Evolutionary conservation across 2,888 invertebrate genomes (phyloP), one percentile per base, ranked within the genome.

Genomic region (Stegana nigrithorax): DNA sequence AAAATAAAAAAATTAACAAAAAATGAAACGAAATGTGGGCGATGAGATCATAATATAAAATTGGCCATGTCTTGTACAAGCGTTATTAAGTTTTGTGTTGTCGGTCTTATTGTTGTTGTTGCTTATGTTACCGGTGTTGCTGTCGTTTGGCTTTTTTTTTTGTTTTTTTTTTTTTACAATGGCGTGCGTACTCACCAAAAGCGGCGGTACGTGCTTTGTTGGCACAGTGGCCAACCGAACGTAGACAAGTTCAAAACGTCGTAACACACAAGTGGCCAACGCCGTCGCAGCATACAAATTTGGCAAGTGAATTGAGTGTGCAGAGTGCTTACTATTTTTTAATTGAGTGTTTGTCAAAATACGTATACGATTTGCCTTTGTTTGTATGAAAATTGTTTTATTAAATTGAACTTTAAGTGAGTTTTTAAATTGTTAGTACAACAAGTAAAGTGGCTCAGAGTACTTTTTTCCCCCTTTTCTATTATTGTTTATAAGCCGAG

Each of bases 21-120:
- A n/a, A n/a, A n/a, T n/a, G n/a, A n/a, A n/a, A n/a, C n/a, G n/a
- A n/a, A n/a, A 73, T 67, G 80, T 78, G 81, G 80, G 78, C 80
- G 80, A 81, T 81, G 80, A 80, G 75, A 75, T 80, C 79, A 80
- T 67, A 27, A 55, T 55, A 36, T 19, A 19, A 55, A 55, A 55
- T 32, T 55, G 53, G 53, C 36, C n/a, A 39, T 2, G 39, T 39
- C 39, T 39, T n/a, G 39, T 39, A 39, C 17, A 14, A n/a, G 39
- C 5, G 39, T 39, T 39, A n/a, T 39, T 39, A n/a, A 39, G 7
- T 8, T 45, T 21, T n/a, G 5, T 6, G 42, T 42, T 42, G 14
- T 14, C n/a, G 42, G 8, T 42, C 14, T 42, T 42, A 10, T n/a
- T 42, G 42, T 42, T 12, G 7, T 42, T 42, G 6, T 42, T 12